Evolutionary conservation across 2,113 vertebrate species (phyloP).

Genomic region (Saguinus midas): DNA sequence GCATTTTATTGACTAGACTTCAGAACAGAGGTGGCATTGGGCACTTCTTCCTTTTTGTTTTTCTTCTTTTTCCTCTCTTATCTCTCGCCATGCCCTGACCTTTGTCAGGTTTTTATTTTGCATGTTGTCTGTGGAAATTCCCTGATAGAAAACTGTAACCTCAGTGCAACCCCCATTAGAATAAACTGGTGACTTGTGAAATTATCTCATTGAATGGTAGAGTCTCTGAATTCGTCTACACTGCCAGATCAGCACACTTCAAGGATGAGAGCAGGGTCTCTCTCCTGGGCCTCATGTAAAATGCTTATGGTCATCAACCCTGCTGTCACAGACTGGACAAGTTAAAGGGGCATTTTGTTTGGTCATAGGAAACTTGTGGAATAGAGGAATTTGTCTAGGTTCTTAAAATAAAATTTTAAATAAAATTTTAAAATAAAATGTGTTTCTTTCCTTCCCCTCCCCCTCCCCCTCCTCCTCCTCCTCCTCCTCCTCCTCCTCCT

Average conservation of each 20-base stretch:
- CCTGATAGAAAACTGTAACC: not conserved
- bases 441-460: not conserved
- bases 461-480: too few species aligned
- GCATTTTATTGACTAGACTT: not conserved
- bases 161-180: not conserved
- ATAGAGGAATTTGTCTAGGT: not conserved
- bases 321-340: not conserved
- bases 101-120: conserved; percentile 18
- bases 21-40: accelerated
- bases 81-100: not conserved
- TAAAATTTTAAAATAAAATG: not conserved
- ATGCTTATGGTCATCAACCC: not conserved
- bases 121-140: not conserved
- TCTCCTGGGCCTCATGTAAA: accelerated
- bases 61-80: not conserved
- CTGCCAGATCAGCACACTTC: not conserved
- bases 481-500: too few species aligned
- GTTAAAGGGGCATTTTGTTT: conserved; percentile 33
- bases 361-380: not conserved
- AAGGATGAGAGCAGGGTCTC: not conserved
- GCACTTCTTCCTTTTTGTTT: accelerated
- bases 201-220: too few species aligned
- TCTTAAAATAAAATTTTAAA: not conserved
- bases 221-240: not conserved
- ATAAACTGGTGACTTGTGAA: not conserved